Percentiles rank a stretch among this genome's conserved stretches.
Evolutionary conservation across 2,113 vertebrate species (phyloP).

Genomic region (Casuarius casuarius): DNA sequence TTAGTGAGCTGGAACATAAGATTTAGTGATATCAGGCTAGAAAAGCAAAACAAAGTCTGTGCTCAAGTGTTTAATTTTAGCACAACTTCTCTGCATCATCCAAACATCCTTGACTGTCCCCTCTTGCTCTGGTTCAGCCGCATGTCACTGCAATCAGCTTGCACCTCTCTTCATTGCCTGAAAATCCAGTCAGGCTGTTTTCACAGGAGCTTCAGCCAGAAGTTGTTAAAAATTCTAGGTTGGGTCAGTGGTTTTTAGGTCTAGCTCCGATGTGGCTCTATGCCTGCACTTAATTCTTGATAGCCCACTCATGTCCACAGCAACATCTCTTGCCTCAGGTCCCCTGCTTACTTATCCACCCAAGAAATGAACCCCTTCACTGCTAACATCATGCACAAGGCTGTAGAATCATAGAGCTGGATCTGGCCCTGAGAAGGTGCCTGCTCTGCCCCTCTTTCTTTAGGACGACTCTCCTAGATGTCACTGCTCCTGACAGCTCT

Average conservation of each 20-base stretch:
- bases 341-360: neutral
- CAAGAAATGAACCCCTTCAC: neutral
- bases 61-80: neutral
- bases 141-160: neutral
- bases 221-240: neutral
- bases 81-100: neutral
- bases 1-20: neutral
- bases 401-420: neutral
- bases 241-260: neutral
- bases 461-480: neutral
- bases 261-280: neutral
- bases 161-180: neutral
- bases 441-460: neutral
- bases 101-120: neutral
- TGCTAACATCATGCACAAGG: neutral
- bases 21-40: neutral
- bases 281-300: neutral
- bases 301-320: neutral
- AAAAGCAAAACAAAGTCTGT: neutral
- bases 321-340: neutral
- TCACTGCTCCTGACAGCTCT: neutral
- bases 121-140: neutral
- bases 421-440: neutral
- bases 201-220: neutral
- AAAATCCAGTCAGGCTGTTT: neutral